Evolutionary conservation across 2,113 vertebrate species (phyloP).

Genomic region (Apaloderma vittatum): DNA sequence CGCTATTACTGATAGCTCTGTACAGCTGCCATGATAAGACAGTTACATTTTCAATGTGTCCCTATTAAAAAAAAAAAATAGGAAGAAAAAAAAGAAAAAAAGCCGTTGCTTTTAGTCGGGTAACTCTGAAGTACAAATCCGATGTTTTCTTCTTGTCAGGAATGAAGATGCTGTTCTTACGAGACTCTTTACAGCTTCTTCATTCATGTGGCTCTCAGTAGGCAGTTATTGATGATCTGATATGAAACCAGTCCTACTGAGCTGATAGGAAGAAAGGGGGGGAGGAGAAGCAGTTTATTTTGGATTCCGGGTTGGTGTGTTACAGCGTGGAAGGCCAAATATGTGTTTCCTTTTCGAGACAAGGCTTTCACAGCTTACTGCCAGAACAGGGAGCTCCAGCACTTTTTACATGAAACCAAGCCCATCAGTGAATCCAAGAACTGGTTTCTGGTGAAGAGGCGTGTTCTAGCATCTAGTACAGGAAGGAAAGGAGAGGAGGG

Average conservation of each 20-base stretch:
- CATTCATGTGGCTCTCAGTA: rapidly evolving
- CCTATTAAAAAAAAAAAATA: not conserved
- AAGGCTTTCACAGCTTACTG: not conserved
- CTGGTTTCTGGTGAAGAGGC: not conserved
- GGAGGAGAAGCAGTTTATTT: not conserved
- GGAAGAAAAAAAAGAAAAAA: too few relatives aligned
- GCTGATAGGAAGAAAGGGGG: not conserved
- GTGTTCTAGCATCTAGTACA: not conserved
- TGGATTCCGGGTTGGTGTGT: not conserved
- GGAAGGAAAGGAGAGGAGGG: not conserved
- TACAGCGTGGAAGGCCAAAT: not conserved
- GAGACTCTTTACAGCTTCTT: not conserved
- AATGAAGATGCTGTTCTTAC: not conserved
- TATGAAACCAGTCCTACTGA: rapidly evolving
- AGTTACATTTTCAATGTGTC: constrained; percentile 77
- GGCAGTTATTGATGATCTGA: not conserved
- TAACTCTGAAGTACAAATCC: rapidly evolving
- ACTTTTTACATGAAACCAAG: not conserved
- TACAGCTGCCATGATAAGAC: constrained; percentile 80
- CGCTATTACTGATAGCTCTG: constrained; percentile 74
- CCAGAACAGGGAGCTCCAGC: not conserved
- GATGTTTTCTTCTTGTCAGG: not conserved
- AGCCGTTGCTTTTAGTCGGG: not conserved
- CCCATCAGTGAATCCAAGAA: not conserved
- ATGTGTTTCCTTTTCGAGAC: not conserved